These are phyloP conservation scores for Dasyprocta punctata DNA, from an alignment of 2,113 vertebrate genomes.

Conservation along the genomic window DNA sequence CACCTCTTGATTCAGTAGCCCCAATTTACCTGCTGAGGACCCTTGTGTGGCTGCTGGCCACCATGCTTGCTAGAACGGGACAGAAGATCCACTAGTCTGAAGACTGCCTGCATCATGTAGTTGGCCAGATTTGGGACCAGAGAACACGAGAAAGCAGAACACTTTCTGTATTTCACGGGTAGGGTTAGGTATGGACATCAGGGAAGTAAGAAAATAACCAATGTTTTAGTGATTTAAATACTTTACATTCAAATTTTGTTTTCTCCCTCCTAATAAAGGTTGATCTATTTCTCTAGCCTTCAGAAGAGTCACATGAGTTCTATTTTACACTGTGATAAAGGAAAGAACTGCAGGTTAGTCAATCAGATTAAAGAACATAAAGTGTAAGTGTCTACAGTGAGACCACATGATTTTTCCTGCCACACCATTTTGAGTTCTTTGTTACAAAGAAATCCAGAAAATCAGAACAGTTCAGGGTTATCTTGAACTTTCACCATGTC, in stretches of 20 bases:
- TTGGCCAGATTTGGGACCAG: no score
- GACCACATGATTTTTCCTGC: conserved; percentile 6
- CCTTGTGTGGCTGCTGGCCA: background rate
- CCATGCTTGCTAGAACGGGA: accelerated
- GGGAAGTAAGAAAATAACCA: background rate
- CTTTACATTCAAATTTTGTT: background rate
- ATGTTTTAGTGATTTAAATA: background rate
- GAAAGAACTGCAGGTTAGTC: conserved; percentile 39
- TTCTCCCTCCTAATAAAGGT: background rate
- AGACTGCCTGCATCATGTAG: background rate
- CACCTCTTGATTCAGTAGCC: accelerated
- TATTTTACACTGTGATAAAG: conserved; percentile 41
- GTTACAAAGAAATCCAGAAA: conserved; percentile 17
- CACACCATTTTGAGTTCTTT: background rate
- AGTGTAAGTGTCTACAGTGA: conserved; percentile 17
- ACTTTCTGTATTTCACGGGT: no score
- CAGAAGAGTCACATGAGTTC: conserved; percentile 33
- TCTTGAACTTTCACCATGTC: background rate
- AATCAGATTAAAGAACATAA: conserved; percentile 26
- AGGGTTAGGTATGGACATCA: background rate
- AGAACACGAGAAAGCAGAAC: background rate
- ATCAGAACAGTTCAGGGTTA: background rate
- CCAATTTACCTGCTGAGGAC: background rate
- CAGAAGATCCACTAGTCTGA: background rate
- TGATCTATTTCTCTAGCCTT: conserved; percentile 46